These are phyloP conservation scores for Drosophila nigricruria DNA, from an alignment of 2,888 invertebrate genomes.

Conservation along the genomic window DNA sequence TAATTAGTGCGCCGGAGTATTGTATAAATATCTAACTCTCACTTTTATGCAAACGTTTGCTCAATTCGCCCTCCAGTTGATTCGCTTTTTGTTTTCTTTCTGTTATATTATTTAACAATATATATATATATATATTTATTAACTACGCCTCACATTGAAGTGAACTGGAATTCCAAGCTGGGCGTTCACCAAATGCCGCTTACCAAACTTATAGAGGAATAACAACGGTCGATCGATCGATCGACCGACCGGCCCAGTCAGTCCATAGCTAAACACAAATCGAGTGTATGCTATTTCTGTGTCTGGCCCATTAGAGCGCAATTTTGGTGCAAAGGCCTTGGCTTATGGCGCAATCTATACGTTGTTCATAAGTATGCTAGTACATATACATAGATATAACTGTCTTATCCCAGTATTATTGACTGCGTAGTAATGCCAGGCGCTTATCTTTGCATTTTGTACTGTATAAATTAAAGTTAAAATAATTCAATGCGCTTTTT, in stretches of 20 bases:
- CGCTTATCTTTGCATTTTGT: slow-evolving; percentile 11
- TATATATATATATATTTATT: too few relatives aligned
- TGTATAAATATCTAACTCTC: slow-evolving; percentile 35
- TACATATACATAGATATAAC: not conserved
- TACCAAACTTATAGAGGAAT: slow-evolving; percentile 34
- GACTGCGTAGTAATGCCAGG: not conserved
- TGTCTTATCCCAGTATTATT: slow-evolving; percentile 4
- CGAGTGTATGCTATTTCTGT: slow-evolving; percentile 8
- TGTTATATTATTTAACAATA: slow-evolving; percentile 30
- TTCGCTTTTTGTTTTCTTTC: slow-evolving; percentile 20
- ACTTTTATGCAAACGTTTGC: slow-evolving; percentile 25
- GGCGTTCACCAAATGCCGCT: slow-evolving; percentile 65
- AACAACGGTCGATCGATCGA: slow-evolving; percentile 26
- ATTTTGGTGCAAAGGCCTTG: slow-evolving; percentile 46
- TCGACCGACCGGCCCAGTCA: too few relatives aligned
- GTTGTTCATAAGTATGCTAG: not conserved
- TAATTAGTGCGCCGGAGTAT: not conserved
- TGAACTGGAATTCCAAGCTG: slow-evolving; percentile 64
- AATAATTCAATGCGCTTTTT: too few relatives aligned
- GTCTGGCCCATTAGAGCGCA: slow-evolving; percentile 47
- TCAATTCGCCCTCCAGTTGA: slow-evolving; percentile 43
- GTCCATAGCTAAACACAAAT: slow-evolving; percentile 10
- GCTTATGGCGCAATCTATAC: slow-evolving; percentile 40
- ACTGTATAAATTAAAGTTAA: not conserved
- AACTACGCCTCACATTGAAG: slow-evolving; percentile 33